phyloP scores from a whole-genome alignment of 2,888 invertebrate genomes.

The Parnassius glacialis region DNA sequence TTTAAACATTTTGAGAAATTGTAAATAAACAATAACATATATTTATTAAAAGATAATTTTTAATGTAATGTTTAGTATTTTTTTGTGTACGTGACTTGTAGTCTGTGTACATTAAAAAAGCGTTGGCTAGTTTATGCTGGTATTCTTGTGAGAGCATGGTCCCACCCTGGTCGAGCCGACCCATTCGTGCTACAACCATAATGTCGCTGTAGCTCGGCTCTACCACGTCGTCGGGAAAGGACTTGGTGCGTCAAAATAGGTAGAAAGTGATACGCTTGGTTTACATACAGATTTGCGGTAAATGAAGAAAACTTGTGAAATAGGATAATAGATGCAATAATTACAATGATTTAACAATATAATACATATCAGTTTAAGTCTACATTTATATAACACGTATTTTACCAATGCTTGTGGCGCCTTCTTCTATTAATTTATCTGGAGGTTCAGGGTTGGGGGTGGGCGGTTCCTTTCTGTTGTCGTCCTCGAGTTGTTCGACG shows the following conservation, averaged over 20 bases:
- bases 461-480: conserved; percentile 31
- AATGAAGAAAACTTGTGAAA: background rate
- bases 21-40: conserved; percentile 14
- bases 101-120: too few species aligned
- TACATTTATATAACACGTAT: conserved; percentile 53
- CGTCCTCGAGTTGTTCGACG: conserved; percentile 31
- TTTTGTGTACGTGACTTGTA: too few species aligned
- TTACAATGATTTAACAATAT: conserved; percentile 18
- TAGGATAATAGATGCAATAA: background rate
- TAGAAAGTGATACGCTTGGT: too few species aligned
- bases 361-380: conserved; percentile 12
- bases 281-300: background rate
- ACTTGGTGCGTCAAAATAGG: too few species aligned
- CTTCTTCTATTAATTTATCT: conserved; percentile 61
- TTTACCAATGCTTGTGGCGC: conserved; percentile 45
- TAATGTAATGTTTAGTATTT: background rate
- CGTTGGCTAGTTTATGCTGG: too few species aligned
- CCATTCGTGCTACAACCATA: too few species aligned
- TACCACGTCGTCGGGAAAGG: too few species aligned
- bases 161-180: too few species aligned
- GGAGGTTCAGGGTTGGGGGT: conserved; percentile 42
- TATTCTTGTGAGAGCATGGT: too few species aligned
- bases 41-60: conserved; percentile 6
- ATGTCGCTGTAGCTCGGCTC: too few species aligned
- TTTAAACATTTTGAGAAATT: conserved; percentile 18